These are phyloP conservation scores for Circaetus cinerascens DNA, from an alignment of 2,113 vertebrate species.

Conservation along the genomic window DNA sequence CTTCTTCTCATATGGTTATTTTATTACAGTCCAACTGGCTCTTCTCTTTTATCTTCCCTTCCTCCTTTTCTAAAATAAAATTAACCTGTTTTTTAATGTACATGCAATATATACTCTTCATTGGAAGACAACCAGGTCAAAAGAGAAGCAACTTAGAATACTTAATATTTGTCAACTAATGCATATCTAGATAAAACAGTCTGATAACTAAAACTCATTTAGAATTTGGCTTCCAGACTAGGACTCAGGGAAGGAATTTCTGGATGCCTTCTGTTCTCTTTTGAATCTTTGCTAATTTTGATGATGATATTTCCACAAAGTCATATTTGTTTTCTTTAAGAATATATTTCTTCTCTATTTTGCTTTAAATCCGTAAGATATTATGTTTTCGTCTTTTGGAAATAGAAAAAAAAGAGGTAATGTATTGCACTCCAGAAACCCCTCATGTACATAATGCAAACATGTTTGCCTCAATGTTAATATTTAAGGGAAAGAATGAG, in stretches of 20 bases:
- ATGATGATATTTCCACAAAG: constrained; percentile 39
- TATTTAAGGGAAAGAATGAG: constrained; percentile 46
- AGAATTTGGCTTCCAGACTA: constrained; percentile 1
- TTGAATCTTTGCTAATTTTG: constrained; percentile 27
- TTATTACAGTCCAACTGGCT: background rate
- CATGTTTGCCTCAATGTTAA: background rate
- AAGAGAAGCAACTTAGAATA: background rate
- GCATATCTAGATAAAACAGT: background rate
- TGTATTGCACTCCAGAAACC: background rate
- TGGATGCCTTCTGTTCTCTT: constrained; percentile 14
- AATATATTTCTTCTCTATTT: background rate
- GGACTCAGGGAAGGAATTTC: background rate
- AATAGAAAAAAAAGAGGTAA: background rate
- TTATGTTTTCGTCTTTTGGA: background rate
- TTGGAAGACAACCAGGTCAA: background rate
- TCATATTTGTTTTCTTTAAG: constrained; percentile 32
- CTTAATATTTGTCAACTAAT: background rate
- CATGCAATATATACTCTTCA: background rate
- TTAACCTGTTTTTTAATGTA: background rate
- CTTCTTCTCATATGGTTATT: background rate
- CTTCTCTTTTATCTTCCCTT: background rate
- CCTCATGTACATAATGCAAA: background rate
- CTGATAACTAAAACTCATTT: constrained; percentile 26
- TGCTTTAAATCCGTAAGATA: background rate
- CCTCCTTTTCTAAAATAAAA: background rate